Percentiles rank a stretch among this genome's conserved stretches.
These are phyloP conservation scores for Hemichromis elongatus DNA, from an alignment of 2,113 vertebrate genomes.

Conservation along the genomic window DNA sequence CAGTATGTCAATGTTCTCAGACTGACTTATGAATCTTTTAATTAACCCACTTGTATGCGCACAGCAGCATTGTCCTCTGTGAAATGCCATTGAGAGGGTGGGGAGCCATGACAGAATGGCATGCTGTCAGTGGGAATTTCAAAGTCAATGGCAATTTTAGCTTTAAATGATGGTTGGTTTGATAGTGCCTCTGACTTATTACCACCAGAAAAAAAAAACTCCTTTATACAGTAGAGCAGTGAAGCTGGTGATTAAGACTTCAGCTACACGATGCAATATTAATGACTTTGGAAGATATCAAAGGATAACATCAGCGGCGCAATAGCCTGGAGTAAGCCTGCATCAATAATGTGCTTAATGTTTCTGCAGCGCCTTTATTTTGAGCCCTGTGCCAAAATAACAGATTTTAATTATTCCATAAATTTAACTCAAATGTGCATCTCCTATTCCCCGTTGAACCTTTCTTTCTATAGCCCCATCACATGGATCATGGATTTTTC, in stretches of 20 bases:
- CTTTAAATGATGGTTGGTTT: conserved; percentile 8
- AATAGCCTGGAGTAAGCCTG: conserved; percentile 55
- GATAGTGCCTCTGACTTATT: conserved; percentile 31
- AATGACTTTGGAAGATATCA: conserved; percentile 68
- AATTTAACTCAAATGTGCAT: not conserved
- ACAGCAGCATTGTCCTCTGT: conserved; percentile 29
- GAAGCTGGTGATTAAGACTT: conserved; percentile 62
- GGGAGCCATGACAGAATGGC: conserved; percentile 20
- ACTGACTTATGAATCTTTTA: conserved; percentile 64
- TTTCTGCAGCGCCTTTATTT: conserved; percentile 57
- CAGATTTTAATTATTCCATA: conserved; percentile 43
- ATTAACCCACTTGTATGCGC: conserved; percentile 66
- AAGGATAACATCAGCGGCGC: conserved; percentile 56
- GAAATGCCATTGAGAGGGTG: conserved; percentile 43
- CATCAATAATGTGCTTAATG: conserved; percentile 62
- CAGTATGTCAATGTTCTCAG: conserved; percentile 57
- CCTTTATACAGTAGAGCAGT: conserved; percentile 10
- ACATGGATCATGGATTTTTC: not conserved
- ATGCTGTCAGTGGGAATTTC: conserved; percentile 21
- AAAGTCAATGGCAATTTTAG: conserved; percentile 20
- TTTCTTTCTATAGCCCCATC: not conserved
- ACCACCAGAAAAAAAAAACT: conserved; percentile 18
- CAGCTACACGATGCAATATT: conserved; percentile 66
- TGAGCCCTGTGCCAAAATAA: conserved; percentile 20
- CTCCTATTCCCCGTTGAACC: not conserved